phyloP scores from a whole-genome alignment of 2,797 vertebrate species.

The Pygocentrus nattereri region DNA sequence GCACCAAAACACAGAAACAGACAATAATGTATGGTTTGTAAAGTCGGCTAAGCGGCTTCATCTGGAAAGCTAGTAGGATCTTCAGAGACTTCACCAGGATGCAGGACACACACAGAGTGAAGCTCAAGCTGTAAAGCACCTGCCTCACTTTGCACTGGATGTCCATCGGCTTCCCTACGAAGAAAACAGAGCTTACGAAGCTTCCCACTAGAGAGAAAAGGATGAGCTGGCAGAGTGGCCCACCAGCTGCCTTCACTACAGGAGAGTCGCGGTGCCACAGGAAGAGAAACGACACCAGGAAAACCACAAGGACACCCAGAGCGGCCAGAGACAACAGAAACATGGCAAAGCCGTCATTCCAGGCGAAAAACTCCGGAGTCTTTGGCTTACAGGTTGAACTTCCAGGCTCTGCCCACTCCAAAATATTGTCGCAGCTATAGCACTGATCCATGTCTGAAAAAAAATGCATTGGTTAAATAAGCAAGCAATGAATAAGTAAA shows the following conservation, averaged over 20 bases:
- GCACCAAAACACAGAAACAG: slow-evolving; percentile 78
- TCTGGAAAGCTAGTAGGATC: slow-evolving; percentile 90
- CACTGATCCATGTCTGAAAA: slow-evolving; percentile 87
- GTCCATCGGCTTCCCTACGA: slow-evolving; percentile 81
- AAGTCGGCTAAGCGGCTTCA: slow-evolving; percentile 79
- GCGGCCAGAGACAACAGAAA: slow-evolving; percentile 78
- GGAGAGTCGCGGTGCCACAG: slow-evolving; percentile 83
- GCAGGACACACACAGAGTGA: slow-evolving; percentile 87
- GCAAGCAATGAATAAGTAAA: too few species aligned
- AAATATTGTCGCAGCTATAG: slow-evolving; percentile 76
- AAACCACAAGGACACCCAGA: slow-evolving; percentile 79
- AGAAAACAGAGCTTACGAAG: slow-evolving; percentile 83
- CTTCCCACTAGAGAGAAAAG: slow-evolving; percentile 85
- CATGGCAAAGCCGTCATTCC: slow-evolving; percentile 83
- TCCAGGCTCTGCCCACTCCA: slow-evolving; percentile 82
- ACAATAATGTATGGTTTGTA: slow-evolving; percentile 80
- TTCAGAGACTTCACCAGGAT: slow-evolving; percentile 90
- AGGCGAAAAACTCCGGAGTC: slow-evolving; percentile 78
- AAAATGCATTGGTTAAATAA: too few species aligned
- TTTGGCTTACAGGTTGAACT: slow-evolving; percentile 81
- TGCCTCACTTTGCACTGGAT: slow-evolving; percentile 85
- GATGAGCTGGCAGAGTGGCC: slow-evolving; percentile 83
- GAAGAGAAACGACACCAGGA: slow-evolving; percentile 82
- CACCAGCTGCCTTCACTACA: slow-evolving; percentile 85
- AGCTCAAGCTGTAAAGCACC: slow-evolving; percentile 86